These are phyloP conservation scores for Dascillus cervinus DNA, from an alignment of 2,888 invertebrate species.

Conservation along the genomic window DNA sequence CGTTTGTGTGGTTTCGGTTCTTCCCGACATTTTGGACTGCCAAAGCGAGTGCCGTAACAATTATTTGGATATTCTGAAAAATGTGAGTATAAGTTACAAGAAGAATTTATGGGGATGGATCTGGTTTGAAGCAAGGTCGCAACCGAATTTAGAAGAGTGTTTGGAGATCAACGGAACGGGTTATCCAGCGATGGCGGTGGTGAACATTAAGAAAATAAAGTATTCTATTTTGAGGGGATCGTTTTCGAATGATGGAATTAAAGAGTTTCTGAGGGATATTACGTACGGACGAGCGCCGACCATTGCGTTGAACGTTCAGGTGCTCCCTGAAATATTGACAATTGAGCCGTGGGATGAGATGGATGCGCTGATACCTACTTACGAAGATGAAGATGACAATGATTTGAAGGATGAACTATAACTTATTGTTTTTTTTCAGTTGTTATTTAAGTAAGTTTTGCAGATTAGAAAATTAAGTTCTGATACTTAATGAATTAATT, in stretches of 20 bases:
- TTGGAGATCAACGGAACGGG: slow-evolving; percentile 91
- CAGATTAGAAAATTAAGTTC: too few species aligned
- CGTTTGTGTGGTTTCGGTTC: slow-evolving; percentile 82
- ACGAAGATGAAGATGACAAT: neutral
- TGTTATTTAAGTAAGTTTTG: too few species aligned
- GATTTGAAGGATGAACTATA: neutral
- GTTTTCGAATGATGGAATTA: slow-evolving; percentile 83
- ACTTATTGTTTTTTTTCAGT: too few species aligned
- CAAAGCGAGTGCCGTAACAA: slow-evolving; percentile 83
- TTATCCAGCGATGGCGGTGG: slow-evolving; percentile 93
- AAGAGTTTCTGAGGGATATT: slow-evolving; percentile 66
- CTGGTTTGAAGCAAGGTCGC: slow-evolving; percentile 84
- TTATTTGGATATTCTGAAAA: slow-evolving; percentile 67
- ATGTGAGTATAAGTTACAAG: slow-evolving; percentile 85
- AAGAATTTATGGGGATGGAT: slow-evolving; percentile 95
- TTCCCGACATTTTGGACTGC: slow-evolving; percentile 96
- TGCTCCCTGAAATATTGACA: slow-evolving; percentile 2
- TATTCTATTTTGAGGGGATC: slow-evolving; percentile 82
- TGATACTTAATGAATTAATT: too few species aligned
- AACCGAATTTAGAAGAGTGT: slow-evolving; percentile 70
- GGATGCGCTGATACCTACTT: slow-evolving; percentile 1
- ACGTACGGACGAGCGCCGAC: slow-evolving; percentile 1
- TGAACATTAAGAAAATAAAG: slow-evolving; percentile 89
- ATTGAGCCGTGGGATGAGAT: slow-evolving; percentile 6
- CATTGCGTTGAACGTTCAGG: neutral